Base-by-base conservation (phyloP, 1,140 invertebrate genomes). In the Zaprionus lachaisei region DNA sequence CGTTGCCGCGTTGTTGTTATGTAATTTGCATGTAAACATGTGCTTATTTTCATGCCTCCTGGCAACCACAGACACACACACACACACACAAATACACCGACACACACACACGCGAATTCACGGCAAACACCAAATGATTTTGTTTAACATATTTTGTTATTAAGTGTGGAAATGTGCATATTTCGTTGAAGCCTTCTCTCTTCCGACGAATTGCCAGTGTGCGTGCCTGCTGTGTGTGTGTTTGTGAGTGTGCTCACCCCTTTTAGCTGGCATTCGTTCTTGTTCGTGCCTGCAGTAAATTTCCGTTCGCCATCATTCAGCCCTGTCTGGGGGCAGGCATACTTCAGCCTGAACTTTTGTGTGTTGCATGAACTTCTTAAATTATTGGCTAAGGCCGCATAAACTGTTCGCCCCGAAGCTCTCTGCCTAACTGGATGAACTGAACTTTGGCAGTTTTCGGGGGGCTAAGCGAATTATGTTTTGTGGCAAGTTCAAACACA, bases 131-230 rank as follows among this genome's bases (percentile, higher is more conserved):
- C 85, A 91, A 90, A 90, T 90, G 79, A 90, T 90, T 90, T 90
- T 90, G 86, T 90, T 90, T 91, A 90, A 91, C 85, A 90, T 90
- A 90, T 90, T 90, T 90, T 91, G 86, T 91, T 90, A 90, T 90
- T 90, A 90, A 90, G 85, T 90, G 86, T 90, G 86, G 86, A 90
- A 91, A 90, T 90, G 85, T 91, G 85, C 85, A 90, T 90, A 90
- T 89, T 90, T 91, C 68, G 73, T 61, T 82, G 60, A 70, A 71
- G 65, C 55, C 68, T 49, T 22, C 61, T 22, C 61, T 54, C 75
- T 78, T 73, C 77, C 51, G 61, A 31, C 24, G 26, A 68, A 20
- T 22, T 55, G 28, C 34, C 44, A 22, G 6, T 17, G 38, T 41
- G 38, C 38, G 38, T 41, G 38, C 15, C 12, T 51, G 22, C 15